Evolutionary conservation across 2,113 vertebrate genomes (phyloP).

Genomic region (Myanophis thanlyinensis): DNA sequence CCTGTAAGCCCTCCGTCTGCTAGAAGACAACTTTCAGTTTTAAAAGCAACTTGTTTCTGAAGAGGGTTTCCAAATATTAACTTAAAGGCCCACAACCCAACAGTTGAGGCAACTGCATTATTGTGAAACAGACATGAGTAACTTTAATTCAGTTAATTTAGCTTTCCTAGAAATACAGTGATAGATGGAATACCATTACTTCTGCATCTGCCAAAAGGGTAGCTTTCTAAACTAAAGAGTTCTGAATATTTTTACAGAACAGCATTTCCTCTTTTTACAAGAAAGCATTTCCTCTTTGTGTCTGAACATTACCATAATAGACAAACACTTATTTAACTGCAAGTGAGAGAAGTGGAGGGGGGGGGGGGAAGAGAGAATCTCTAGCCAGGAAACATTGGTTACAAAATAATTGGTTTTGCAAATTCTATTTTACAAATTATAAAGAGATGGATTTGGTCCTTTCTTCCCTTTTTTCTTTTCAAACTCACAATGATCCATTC

Average conservation of each 20-base stretch:
- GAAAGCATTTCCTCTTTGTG: neutral
- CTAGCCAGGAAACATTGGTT: neutral
- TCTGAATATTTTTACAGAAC: neutral
- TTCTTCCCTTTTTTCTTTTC: neutral
- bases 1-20: neutral
- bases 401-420: neutral
- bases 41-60: slow-evolving; percentile 9
- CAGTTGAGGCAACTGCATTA: neutral
- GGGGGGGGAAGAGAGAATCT: accelerated
- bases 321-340: neutral
- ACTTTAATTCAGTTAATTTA: slow-evolving; percentile 42
- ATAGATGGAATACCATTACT: slow-evolving; percentile 45
- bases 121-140: slow-evolving; percentile 36
- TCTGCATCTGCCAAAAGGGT: slow-evolving; percentile 52
- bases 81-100: neutral
- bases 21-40: neutral
- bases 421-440: neutral
- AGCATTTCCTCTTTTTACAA: neutral
- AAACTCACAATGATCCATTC: neutral
- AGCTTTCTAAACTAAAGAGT: slow-evolving; percentile 51
- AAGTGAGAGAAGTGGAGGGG: neutral
- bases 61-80: neutral
- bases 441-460: neutral
- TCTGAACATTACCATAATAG: neutral
- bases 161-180: slow-evolving; percentile 62